Evolutionary conservation across 1,140 invertebrate species (phyloP).

Genomic region (Caenorhabditis briggsae): DNA sequence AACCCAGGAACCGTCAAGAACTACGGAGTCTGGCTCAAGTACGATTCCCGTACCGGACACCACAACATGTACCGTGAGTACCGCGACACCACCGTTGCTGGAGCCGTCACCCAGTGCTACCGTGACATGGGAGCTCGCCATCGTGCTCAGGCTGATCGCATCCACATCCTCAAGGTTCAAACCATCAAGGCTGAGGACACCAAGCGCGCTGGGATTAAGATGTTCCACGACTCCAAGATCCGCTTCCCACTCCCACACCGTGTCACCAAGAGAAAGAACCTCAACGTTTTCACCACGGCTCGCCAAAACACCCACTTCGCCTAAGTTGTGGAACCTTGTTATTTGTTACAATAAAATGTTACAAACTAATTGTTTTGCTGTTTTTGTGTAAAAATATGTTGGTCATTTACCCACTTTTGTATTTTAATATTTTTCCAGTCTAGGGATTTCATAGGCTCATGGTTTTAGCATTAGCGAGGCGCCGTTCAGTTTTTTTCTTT

Average conservation of each 20-base stretch:
- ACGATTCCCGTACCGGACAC: conserved; percentile 95
- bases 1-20: conserved; percentile 95
- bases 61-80: conserved; percentile 99
- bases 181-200: conserved; percentile 88
- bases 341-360: conserved; percentile 60
- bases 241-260: conserved; percentile 95
- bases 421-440: too few relatives aligned
- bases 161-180: conserved; percentile 97
- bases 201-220: conserved; percentile 92
- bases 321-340: conserved; percentile 69
- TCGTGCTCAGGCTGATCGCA: conserved; percentile 94
- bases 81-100: conserved; percentile 91
- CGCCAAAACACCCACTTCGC: conserved; percentile 92
- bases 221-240: conserved; percentile 96
- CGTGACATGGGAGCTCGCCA: conserved; percentile 99
- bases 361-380: background rate
- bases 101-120: conserved; percentile 97
- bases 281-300: conserved; percentile 83
- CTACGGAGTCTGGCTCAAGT: conserved; percentile 97
- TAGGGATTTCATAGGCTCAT: too few relatives aligned
- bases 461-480: too few relatives aligned
- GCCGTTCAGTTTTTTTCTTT: too few relatives aligned
- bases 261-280: conserved; percentile 83
- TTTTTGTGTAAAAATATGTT: background rate
- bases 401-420: background rate